A percentile compares a stretch with the other conserved stretches of the same genome.
Evolutionary conservation across 2,888 invertebrate species (phyloP).

Genomic region (Orthonychiurus folsomi): DNA sequence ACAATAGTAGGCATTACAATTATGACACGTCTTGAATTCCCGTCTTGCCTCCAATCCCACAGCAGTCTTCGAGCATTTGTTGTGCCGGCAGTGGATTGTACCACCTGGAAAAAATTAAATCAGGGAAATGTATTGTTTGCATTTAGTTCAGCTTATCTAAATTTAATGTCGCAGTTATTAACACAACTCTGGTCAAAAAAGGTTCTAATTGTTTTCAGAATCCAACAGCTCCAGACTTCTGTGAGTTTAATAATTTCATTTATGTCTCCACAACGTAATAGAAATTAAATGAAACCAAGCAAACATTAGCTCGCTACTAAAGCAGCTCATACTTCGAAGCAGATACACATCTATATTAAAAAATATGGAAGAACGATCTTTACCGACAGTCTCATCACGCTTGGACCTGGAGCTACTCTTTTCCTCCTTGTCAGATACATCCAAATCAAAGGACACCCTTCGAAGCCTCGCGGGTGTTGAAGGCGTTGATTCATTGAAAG

Average conservation of each 20-base stretch:
- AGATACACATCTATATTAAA: too few relatives aligned
- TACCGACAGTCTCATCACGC: slow-evolving; percentile 37
- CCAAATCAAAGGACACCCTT: slow-evolving; percentile 53
- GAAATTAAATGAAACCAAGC: too few relatives aligned
- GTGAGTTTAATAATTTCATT: too few relatives aligned
- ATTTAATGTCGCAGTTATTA: too few relatives aligned
- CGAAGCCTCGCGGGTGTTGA: slow-evolving; percentile 51
- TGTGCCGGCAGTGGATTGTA: slow-evolving; percentile 47
- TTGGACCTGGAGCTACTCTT: slow-evolving; percentile 37
- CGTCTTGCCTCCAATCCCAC: slow-evolving; percentile 64
- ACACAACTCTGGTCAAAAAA: too few relatives aligned
- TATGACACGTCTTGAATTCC: slow-evolving; percentile 57
- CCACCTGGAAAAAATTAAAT: background rate
- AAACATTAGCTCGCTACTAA: too few relatives aligned
- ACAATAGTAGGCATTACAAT: slow-evolving; percentile 90
- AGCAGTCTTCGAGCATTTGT: slow-evolving; percentile 66
- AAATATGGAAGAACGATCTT: too few relatives aligned
- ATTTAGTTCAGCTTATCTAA: background rate
- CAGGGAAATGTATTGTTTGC: too few relatives aligned
- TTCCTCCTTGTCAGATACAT: slow-evolving; percentile 42
- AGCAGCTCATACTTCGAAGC: too few relatives aligned
- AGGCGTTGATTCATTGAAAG: slow-evolving; percentile 30
- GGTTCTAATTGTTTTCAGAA: too few relatives aligned
- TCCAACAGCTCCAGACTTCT: too few relatives aligned
- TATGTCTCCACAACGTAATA: too few relatives aligned